Evolutionary conservation across 2,113 vertebrate species (phyloP).

Genomic region (Hydrochoerus hydrochaeris): DNA sequence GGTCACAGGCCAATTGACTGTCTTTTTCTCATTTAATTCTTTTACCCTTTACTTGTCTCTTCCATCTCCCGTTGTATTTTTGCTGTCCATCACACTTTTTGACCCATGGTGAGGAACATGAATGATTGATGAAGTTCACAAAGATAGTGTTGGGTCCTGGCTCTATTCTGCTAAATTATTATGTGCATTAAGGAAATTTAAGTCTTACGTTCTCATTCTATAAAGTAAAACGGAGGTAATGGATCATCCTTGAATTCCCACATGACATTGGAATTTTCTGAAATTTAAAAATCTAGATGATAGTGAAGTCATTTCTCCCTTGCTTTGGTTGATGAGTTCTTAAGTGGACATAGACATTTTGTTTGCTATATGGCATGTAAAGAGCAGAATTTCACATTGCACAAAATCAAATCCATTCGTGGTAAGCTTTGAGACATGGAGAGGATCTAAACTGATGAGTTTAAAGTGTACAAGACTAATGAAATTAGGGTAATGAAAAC

Average conservation of each 20-base stretch:
- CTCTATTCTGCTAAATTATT: slow-evolving; percentile 41
- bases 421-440: neutral
- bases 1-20: neutral
- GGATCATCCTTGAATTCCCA: neutral
- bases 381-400: neutral
- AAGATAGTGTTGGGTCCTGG: neutral
- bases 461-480: neutral
- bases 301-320: neutral
- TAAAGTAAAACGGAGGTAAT: slow-evolving; percentile 2
- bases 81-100: neutral
- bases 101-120: neutral
- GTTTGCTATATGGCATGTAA: neutral
- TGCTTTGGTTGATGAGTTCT: neutral
- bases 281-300: slow-evolving; percentile 16
- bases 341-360: slow-evolving; percentile 18
- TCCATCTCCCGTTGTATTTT: neutral
- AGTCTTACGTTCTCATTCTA: slow-evolving; percentile 45
- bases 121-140: neutral
- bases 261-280: neutral
- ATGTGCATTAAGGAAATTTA: neutral
- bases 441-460: slow-evolving; percentile 14
- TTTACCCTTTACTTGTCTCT: neutral
- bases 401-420: neutral
- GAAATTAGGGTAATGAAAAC: slow-evolving; percentile 32
- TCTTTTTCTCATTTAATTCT: neutral